phyloP scores from a whole-genome alignment of 2,113 vertebrate species.

The human (Homo sapiens) region DNA sequence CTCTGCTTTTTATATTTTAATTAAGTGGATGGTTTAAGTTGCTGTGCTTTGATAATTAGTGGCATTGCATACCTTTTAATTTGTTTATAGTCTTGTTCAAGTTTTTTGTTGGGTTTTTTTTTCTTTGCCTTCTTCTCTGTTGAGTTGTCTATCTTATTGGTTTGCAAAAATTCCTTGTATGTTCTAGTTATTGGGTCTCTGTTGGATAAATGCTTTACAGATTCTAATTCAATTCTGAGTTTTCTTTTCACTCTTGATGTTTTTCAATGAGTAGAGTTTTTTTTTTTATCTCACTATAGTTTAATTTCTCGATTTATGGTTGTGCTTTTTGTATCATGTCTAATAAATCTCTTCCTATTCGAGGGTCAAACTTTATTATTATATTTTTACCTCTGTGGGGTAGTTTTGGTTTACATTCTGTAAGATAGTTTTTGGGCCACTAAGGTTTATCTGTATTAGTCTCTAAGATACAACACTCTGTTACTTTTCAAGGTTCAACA shows the following conservation, averaged over 20 bases:
- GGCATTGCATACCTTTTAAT: background rate
- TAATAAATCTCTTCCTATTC: background rate
- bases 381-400: background rate
- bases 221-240: background rate
- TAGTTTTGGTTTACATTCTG: slow-evolving; percentile 23
- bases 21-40: background rate
- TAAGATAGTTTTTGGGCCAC: background rate
- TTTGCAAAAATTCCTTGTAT: background rate
- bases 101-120: background rate
- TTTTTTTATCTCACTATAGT: background rate
- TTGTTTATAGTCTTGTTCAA: background rate
- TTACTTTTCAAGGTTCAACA: slow-evolving; percentile 91
- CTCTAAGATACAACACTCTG: slow-evolving; percentile 47
- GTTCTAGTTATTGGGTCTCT: background rate
- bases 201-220: background rate
- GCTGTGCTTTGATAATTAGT: background rate
- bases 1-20: background rate
- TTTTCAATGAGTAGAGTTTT: background rate
- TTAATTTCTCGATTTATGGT: slow-evolving; percentile 13
- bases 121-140: background rate
- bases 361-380: background rate
- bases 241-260: background rate
- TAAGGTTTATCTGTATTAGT: background rate
- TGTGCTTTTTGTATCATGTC: background rate
- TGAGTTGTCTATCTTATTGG: background rate